phyloP scores from a whole-genome alignment of 2,888 invertebrate species.

The Drosophila pegasa region DNA sequence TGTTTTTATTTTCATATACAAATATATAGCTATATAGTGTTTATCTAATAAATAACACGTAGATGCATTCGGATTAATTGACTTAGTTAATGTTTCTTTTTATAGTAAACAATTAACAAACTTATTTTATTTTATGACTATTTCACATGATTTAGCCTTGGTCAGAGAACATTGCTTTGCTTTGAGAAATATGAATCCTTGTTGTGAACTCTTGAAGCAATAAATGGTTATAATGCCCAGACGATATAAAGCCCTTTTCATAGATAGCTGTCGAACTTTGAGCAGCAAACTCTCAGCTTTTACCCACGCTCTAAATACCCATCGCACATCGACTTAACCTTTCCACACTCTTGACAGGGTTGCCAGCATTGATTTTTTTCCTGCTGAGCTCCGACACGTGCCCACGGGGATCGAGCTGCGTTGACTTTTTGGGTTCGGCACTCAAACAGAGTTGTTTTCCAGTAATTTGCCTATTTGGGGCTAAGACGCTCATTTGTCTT shows the following conservation, averaged over 20 bases:
- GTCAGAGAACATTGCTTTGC: background rate
- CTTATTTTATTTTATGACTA: background rate
- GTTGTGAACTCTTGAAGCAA: background rate
- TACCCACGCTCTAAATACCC: background rate
- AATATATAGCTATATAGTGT: no score
- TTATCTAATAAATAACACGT: no score
- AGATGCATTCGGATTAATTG: no score
- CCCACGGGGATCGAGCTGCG: conserved; percentile 16
- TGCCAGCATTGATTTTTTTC: conserved; percentile 18
- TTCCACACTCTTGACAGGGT: conserved; percentile 19
- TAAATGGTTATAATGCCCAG: background rate
- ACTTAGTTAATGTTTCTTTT: background rate
- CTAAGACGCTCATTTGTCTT: conserved; percentile 68
- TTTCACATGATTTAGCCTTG: background rate
- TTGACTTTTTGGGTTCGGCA: conserved; percentile 44
- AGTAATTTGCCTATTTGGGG: conserved; percentile 67
- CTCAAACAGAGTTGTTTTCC: conserved; percentile 60
- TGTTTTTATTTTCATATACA: no score
- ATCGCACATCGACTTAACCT: conserved; percentile 16
- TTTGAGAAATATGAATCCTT: background rate
- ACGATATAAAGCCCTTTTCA: conserved; percentile 5
- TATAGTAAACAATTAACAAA: background rate
- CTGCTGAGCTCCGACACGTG: conserved; percentile 54
- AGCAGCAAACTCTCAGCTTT: conserved; percentile 15
- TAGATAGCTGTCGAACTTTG: conserved; percentile 8